Conservation (phyloP, 2,888 invertebrate species). For the Frankliniella fusca region DNA sequence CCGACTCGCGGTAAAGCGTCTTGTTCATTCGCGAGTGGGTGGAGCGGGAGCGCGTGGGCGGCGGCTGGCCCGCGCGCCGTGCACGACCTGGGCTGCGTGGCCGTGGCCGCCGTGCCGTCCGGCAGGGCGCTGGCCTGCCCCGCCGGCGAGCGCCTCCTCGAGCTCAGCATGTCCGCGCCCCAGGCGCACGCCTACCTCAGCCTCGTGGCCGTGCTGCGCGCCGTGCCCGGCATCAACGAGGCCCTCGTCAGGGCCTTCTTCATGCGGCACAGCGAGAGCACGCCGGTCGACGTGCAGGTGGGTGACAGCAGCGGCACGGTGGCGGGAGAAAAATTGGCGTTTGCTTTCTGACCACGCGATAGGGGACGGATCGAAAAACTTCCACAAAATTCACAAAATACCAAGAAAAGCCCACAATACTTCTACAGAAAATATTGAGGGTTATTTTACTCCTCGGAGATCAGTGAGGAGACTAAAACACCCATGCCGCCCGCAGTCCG, state of each 20-base stretch:
- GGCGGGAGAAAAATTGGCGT: neutral
- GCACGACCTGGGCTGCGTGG: conserved; percentile 61
- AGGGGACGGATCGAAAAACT: neutral
- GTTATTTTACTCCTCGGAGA: too few relatives aligned
- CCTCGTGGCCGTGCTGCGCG: conserved; percentile 38
- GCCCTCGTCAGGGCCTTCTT: conserved; percentile 43
- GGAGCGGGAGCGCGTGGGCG: conserved; percentile 36
- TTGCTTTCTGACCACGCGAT: neutral
- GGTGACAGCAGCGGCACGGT: neutral
- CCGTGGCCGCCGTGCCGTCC: conserved; percentile 61
- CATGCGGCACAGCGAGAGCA: conserved; percentile 43
- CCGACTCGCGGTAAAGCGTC: too few relatives aligned
- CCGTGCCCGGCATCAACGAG: conserved; percentile 39
- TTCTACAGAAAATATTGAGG: too few relatives aligned
- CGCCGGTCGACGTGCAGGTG: conserved; percentile 36
- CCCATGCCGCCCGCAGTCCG: neutral
- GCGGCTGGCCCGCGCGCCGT: conserved; percentile 64
- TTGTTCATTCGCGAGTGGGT: conserved; percentile 69
- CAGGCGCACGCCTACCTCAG: conserved; percentile 43
- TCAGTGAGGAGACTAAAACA: too few relatives aligned
- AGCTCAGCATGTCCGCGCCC: conserved; percentile 45
- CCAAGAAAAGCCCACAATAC: too few relatives aligned
- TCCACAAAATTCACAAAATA: too few relatives aligned
- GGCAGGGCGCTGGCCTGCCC: conserved; percentile 69
- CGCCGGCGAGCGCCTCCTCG: conserved; percentile 69